Percentiles rank a stretch among this genome's conserved stretches.
Evolutionary conservation across 1,140 invertebrate species (phyloP).

Genomic region (Euwallacea fornicatus): DNA sequence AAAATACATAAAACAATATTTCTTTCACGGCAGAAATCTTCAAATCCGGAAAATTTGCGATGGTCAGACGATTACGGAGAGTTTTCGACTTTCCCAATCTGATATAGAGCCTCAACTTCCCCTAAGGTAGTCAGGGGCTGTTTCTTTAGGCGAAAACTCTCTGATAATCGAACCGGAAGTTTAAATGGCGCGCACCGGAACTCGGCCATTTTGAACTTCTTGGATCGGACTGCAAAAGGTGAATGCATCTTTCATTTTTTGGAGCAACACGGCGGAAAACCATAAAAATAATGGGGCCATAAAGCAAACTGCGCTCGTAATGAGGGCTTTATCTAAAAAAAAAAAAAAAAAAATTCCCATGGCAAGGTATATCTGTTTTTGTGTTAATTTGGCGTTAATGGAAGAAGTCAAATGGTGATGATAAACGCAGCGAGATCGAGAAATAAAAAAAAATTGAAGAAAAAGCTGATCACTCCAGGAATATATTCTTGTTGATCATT

Average conservation of each 20-base stretch:
- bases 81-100: slow-evolving; percentile 13
- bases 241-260: slow-evolving; percentile 35
- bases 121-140: background rate
- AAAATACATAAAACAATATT: slow-evolving; percentile 37
- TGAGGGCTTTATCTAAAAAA: slow-evolving; percentile 4
- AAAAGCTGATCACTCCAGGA: too few relatives aligned
- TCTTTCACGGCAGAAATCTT: slow-evolving; percentile 33
- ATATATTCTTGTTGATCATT: too few relatives aligned
- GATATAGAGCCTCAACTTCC: background rate
- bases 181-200: slow-evolving; percentile 35
- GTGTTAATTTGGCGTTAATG: too few relatives aligned
- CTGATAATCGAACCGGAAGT: slow-evolving; percentile 31
- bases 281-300: slow-evolving; percentile 31
- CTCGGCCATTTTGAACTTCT: slow-evolving; percentile 23
- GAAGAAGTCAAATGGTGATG: too few relatives aligned
- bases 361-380: too few relatives aligned
- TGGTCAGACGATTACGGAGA: slow-evolving; percentile 22
- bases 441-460: too few relatives aligned
- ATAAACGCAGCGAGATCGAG: too few relatives aligned
- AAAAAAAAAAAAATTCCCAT: too few relatives aligned
- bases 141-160: slow-evolving; percentile 24
- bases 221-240: slow-evolving; percentile 23
- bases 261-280: slow-evolving; percentile 11
- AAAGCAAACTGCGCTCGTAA: slow-evolving; percentile 15
- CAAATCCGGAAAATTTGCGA: slow-evolving; percentile 34